A percentile compares a stretch with the other conserved stretches of the same genome.
These are phyloP conservation scores for Habropoda laboriosa DNA, from an alignment of 1,140 invertebrate species.

Conservation along the genomic window DNA sequence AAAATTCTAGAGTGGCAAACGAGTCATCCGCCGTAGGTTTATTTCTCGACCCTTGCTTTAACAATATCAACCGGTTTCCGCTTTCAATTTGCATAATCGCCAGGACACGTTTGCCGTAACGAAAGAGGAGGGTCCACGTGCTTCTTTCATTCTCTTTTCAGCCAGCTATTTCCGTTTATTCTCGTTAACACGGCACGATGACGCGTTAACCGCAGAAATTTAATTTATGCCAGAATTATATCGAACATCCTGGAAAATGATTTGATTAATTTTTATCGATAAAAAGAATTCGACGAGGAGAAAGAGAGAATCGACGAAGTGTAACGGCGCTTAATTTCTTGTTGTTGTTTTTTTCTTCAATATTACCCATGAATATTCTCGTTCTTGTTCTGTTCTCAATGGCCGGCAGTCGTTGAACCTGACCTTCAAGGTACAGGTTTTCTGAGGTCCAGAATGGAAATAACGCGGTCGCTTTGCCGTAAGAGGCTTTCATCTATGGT, in stretches of 20 bases:
- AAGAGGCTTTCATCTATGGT: too few species aligned
- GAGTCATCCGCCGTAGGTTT: not conserved
- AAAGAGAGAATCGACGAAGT: too few species aligned
- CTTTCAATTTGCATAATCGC: constrained; percentile 3
- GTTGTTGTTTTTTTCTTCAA: too few species aligned
- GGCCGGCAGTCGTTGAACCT: constrained; percentile 51
- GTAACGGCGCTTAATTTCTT: not conserved
- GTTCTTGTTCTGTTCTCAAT: not conserved
- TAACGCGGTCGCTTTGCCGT: too few species aligned
- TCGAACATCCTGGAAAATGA: too few species aligned
- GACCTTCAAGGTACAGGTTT: constrained; percentile 56
- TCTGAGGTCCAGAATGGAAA: not conserved
- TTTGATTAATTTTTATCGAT: not conserved
- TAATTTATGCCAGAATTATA: too few species aligned
- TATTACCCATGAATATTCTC: not conserved
- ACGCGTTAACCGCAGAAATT: too few species aligned
- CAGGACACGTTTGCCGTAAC: not conserved
- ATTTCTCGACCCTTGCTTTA: not conserved
- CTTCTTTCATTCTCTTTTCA: not conserved
- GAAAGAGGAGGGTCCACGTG: not conserved
- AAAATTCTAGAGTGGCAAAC: not conserved
- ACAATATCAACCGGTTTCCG: constrained; percentile 26
- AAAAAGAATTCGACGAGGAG: too few species aligned
- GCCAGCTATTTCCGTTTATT: not conserved
- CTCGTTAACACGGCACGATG: not conserved